phyloP scores from a whole-genome alignment of 2,797 vertebrate species.

The Tenualosa thibaudeaui region DNA sequence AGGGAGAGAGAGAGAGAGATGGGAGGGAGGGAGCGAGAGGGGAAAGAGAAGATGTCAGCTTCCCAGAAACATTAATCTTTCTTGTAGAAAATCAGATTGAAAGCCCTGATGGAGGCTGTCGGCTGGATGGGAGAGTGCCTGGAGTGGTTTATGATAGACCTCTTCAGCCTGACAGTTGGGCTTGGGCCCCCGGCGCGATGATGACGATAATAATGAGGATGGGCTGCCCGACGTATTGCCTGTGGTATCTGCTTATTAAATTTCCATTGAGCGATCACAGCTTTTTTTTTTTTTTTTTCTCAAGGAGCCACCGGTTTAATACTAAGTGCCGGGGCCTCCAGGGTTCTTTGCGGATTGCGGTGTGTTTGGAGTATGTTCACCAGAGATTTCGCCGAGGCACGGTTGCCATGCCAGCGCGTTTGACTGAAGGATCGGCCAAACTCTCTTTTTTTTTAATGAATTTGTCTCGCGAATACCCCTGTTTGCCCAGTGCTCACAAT shows the following conservation, averaged over 20 bases:
- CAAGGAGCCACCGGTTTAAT: not conserved
- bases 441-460: constrained; percentile 68
- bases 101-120: constrained; percentile 46
- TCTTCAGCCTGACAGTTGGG: constrained; percentile 58
- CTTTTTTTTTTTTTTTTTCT: constrained; percentile 19
- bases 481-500: constrained; percentile 68
- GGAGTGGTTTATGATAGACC: constrained; percentile 54
- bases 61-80: constrained; percentile 70
- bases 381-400: constrained; percentile 44
- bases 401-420: constrained; percentile 72
- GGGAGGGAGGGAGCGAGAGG: not conserved
- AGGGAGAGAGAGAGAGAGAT: not conserved
- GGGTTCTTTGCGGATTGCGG: constrained; percentile 46
- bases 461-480: constrained; percentile 66
- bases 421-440: constrained; percentile 49
- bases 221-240: constrained; percentile 55
- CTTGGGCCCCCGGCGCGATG: constrained; percentile 43
- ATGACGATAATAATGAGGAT: constrained; percentile 48
- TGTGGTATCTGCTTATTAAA: constrained; percentile 64
- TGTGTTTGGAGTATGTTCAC: constrained; percentile 52
- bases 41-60: constrained; percentile 51
- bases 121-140: constrained; percentile 40
- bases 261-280: constrained; percentile 55
- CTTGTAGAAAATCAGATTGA: constrained; percentile 62
- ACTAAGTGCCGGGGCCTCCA: constrained; percentile 26